Evolutionary conservation across 1,140 invertebrate species (phyloP).

Genomic region (Drosophila equinoxialis): DNA sequence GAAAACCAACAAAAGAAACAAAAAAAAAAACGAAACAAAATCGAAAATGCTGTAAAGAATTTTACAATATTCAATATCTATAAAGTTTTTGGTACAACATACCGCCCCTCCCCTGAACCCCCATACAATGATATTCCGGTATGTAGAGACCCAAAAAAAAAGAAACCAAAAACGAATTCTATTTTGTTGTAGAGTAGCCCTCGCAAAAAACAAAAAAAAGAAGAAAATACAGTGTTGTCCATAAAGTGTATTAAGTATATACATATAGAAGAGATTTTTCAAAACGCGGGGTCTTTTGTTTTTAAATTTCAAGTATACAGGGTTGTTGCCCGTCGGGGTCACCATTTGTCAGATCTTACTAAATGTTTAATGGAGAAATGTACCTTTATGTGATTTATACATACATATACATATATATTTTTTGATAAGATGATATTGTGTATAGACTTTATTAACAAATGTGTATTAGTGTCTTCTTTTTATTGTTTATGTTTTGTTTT

Average conservation of each 20-base stretch:
- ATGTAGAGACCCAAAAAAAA: conserved; percentile 31
- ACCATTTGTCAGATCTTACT: background rate
- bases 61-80: conserved; percentile 15
- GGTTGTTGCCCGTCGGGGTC: background rate
- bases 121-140: conserved; percentile 10
- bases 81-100: conserved; percentile 23
- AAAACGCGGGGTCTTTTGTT: too few species aligned
- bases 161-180: conserved; percentile 14
- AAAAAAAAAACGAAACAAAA: conserved; percentile 31
- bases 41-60: conserved; percentile 17
- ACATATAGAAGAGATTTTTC: too few species aligned
- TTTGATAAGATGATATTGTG: background rate
- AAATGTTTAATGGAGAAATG: background rate
- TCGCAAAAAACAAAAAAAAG: too few species aligned
- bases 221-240: conserved; percentile 12
- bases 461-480: background rate
- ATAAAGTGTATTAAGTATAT: background rate
- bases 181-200: conserved; percentile 10
- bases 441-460: conserved; percentile 3
- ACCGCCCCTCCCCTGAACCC: conserved; percentile 17
- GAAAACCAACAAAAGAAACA: conserved; percentile 18
- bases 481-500: background rate
- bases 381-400: conserved; percentile 10
- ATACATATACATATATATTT: conserved; percentile 26
- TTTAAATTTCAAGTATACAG: too few species aligned